These are phyloP conservation scores for Geopemphigus sp. DNA, from an alignment of 1,140 invertebrate genomes.

Conservation along the genomic window DNA sequence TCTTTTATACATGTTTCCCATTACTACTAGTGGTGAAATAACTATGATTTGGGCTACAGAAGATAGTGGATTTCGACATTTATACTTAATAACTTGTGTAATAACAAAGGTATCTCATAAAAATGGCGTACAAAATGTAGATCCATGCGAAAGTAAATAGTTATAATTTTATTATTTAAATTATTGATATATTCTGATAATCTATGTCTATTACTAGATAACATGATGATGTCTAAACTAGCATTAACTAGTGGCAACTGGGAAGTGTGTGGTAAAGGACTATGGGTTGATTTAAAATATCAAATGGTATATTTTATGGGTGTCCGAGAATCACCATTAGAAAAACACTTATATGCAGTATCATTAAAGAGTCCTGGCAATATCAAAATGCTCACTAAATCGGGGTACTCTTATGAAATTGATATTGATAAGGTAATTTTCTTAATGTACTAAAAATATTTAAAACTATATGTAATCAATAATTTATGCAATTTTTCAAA, in stretches of 20 bases:
- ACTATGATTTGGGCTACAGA: slow-evolving; percentile 91
- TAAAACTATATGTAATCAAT: too few relatives aligned
- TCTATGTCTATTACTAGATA: slow-evolving; percentile 17
- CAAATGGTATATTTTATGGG: slow-evolving; percentile 80
- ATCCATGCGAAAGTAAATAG: slow-evolving; percentile 44
- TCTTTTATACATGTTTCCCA: slow-evolving; percentile 78
- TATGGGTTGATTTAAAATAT: slow-evolving; percentile 73
- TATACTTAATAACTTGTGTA: slow-evolving; percentile 74
- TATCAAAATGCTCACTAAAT: slow-evolving; percentile 68
- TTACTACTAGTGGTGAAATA: slow-evolving; percentile 60
- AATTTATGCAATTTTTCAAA: too few relatives aligned
- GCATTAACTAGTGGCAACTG: slow-evolving; percentile 77
- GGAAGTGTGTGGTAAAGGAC: slow-evolving; percentile 73
- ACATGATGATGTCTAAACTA: slow-evolving; percentile 59
- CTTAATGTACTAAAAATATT: not conserved
- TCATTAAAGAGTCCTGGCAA: slow-evolving; percentile 67
- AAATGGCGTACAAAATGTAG: slow-evolving; percentile 38
- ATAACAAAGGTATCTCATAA: slow-evolving; percentile 55
- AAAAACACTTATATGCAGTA: slow-evolving; percentile 80
- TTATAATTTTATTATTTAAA: not conserved
- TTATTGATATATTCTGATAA: not conserved
- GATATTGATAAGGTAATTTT: slow-evolving; percentile 70
- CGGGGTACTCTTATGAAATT: slow-evolving; percentile 74
- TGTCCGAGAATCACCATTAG: slow-evolving; percentile 74
- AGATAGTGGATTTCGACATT: slow-evolving; percentile 85